Evolutionary conservation across 2,113 vertebrate species (phyloP), one percentile per base, ranked within the genome.

Genomic region (Pterocles orientalis): DNA sequence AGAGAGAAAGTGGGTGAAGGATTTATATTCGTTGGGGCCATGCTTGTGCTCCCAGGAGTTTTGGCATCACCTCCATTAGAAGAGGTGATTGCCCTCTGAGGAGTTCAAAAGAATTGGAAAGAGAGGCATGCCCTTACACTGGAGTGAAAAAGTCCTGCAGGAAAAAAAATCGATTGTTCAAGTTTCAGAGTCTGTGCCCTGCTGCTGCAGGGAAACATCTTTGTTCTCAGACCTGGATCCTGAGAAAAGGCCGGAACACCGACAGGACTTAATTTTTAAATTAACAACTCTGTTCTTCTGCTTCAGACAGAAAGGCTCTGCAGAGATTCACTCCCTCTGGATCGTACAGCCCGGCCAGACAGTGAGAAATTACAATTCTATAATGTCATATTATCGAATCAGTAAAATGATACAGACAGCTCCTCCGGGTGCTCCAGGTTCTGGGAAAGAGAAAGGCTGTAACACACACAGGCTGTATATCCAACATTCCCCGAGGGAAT

Each of bases 1-100:
- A 96, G 70, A 65, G 88, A 83, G 71, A 93, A 95, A 92, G 94
- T 96, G 91, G 81, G 77, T 93, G 92, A 95, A 95, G 91, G 81
- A 43, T 96, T 94, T 94, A 64, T 89, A 82, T 69, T 92, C 94
- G 91, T 94, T 64, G 18, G 86, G 92, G 50, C 90, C 26, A 3
- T 50, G 53, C 77, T 87, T 68, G 65, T 85, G 58, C 50, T 96
- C 88, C 91, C 78, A 56, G 77, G 91, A 91, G 57, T 85, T 89
- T 36, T 86, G 86, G 70, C 77, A 62, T 66, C 69, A 36, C 72
- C 81, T 92, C 72, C 82, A 75, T 86, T 53, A 36, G 77, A 51
- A 89, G 57, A 84, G 61, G 65, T 50, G 77, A 81, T 50, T 69
- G 73, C 70, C 82, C 45, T 91, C 86, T 0, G 0, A 77, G 84